phyloP scores from a whole-genome alignment of 2,113 vertebrate genomes.

The Agapornis roseicollis region DNA sequence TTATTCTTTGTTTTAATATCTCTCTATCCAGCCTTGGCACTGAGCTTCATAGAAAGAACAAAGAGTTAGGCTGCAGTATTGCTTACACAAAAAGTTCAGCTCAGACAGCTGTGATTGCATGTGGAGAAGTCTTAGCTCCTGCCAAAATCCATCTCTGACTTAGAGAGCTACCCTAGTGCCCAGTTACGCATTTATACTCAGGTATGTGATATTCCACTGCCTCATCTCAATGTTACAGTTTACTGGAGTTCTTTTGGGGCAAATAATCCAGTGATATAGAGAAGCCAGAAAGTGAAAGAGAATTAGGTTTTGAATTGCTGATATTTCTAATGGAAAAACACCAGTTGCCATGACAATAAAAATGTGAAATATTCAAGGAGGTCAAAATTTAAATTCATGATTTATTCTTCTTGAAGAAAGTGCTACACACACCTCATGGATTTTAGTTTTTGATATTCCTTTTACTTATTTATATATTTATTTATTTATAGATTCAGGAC shows the following conservation, averaged over 20 bases:
- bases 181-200: not conserved
- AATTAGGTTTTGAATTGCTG: not conserved
- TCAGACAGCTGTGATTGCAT: not conserved
- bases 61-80: not conserved
- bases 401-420: slow-evolving; percentile 29
- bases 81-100: not conserved
- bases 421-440: not conserved
- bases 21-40: accelerated
- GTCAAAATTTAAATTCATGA: slow-evolving; percentile 54
- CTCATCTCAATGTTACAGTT: not conserved
- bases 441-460: not conserved
- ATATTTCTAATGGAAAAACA: slow-evolving; percentile 35
- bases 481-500: not conserved
- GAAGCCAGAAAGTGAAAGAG: not conserved
- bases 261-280: not conserved
- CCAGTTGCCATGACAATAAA: slow-evolving; percentile 63
- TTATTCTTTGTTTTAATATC: not conserved
- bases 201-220: not conserved
- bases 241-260: not conserved
- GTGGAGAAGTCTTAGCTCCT: not conserved
- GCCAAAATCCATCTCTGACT: not conserved
- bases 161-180: not conserved
- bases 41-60: not conserved
- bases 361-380: slow-evolving; percentile 46
- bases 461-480: not conserved